Evolutionary conservation across 53 echinoderm and acorn worm genomes (phyloP), one percentile per base, ranked within the genome.

Genomic region (Patiria pectinifera): DNA sequence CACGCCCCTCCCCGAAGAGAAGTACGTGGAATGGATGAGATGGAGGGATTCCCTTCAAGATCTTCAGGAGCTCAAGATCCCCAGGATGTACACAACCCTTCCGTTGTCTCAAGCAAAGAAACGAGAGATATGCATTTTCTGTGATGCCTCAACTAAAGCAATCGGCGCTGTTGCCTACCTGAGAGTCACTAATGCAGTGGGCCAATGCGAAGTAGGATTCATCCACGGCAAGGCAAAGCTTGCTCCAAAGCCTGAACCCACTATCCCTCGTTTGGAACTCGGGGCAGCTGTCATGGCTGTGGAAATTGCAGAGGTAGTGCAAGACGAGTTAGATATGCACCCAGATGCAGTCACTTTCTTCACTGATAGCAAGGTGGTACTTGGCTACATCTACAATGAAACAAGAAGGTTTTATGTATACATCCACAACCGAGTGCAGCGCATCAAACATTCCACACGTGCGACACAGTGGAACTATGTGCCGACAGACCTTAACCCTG

Each of bases 251-350:
- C 94, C 93, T 45, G 91, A 86, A 45, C 78, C 91, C 4, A 94
- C 95, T 0, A 86, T 94, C 53, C 94, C 94, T 0, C 77, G 94
- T 24, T 79, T 97, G 16, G 92, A 95, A 75, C 84, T 95, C 0
- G 81, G 87, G 22, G 97, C 93, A 46, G 94, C 97, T 48, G 88
- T 91, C 3, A 25, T 95, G 60, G 93, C 89, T n/a, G 92, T 92
- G 6, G 48, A 86, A 81, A 66, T 79, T 0, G 85, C 92, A 61
- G 86, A 82, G 11, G 53, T 86, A 80, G 70, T 86, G 24, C 76
- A 86, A 45, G 16, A 79, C 43, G 85, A 85, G 78, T 80, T 87
- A 44, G 76, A 86, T 16, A 18, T 82, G 19, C 80, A 88, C 0
- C 25, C 89, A 6, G 88, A 89, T 62, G 76, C 45, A 49, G 83